Percentiles rank a stretch among this genome's conserved stretches.
Evolutionary conservation across 2,888 invertebrate species (phyloP).

Genomic region (Dryomyza anilis): DNA sequence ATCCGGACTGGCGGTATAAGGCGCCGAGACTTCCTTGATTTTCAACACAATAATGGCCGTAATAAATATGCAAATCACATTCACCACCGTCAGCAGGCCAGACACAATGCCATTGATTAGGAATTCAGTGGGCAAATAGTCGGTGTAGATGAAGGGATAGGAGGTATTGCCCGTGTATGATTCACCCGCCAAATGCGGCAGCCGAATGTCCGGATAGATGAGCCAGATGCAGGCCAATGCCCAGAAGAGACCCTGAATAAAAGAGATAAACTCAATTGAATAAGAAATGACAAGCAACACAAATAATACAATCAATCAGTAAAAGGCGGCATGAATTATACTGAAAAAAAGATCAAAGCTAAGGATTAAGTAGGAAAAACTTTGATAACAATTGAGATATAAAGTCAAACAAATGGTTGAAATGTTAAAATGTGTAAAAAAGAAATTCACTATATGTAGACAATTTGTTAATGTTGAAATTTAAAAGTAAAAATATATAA

Average conservation of each 20-base stretch:
- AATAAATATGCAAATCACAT: slow-evolving; percentile 82
- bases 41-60: slow-evolving; percentile 80
- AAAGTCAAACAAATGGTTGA: no score
- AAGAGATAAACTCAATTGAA: slow-evolving; percentile 3
- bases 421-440: no score
- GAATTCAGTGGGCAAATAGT: slow-evolving; percentile 78
- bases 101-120: slow-evolving; percentile 80
- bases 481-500: no score
- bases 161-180: slow-evolving; percentile 67
- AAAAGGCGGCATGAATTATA: no score
- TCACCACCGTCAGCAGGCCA: slow-evolving; percentile 77
- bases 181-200: slow-evolving; percentile 75
- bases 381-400: no score
- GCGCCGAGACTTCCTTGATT: slow-evolving; percentile 84
- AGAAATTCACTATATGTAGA: no score
- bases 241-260: slow-evolving; percentile 72
- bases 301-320: no score
- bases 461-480: no score
- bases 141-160: slow-evolving; percentile 72
- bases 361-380: no score
- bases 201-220: slow-evolving; percentile 68
- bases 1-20: slow-evolving; percentile 76
- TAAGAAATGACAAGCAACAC: no score
- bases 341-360: no score
- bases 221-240: slow-evolving; percentile 75